These are phyloP conservation scores for Julus scandinavius DNA, from an alignment of 2,888 invertebrate genomes.

Conservation along the genomic window DNA sequence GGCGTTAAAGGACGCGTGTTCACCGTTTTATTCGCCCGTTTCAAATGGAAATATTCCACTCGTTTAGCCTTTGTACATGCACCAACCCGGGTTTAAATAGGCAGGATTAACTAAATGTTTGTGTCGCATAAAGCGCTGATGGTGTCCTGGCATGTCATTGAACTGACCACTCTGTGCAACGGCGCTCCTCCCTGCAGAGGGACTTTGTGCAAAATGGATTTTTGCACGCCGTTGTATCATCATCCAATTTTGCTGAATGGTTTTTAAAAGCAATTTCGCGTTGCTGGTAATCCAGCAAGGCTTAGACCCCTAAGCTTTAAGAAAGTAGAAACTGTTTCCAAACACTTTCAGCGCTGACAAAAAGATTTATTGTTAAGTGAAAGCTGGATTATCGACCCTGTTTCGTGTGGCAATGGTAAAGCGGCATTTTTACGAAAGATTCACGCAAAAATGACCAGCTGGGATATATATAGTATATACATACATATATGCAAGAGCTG, in stretches of 20 bases:
- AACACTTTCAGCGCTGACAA: constrained; percentile 26
- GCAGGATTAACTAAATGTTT: background rate
- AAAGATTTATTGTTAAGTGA: constrained; percentile 28
- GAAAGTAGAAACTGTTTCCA: constrained; percentile 38
- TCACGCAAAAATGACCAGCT: constrained; percentile 30
- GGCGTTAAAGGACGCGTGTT: background rate
- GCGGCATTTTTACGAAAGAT: background rate
- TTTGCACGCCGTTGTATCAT: constrained; percentile 15
- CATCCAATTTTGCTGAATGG: constrained; percentile 42
- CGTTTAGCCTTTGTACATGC: constrained; percentile 7
- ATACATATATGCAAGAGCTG: background rate
- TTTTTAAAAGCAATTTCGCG: constrained; percentile 42
- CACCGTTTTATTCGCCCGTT: background rate
- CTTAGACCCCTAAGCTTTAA: constrained; percentile 28
- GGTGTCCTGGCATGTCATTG: background rate
- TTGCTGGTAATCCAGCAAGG: constrained; percentile 22
- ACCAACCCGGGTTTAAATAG: background rate
- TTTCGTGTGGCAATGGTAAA: background rate
- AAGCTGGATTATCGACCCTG: constrained; percentile 16
- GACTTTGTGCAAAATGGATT: constrained; percentile 13
- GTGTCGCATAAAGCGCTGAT: constrained; percentile 7
- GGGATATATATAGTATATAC: background rate
- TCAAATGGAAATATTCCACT: background rate
- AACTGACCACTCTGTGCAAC: background rate
- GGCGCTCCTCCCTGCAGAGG: background rate